These are phyloP conservation scores for Chaetodon trifascialis DNA, from an alignment of 2,113 vertebrate species.

Conservation along the genomic window DNA sequence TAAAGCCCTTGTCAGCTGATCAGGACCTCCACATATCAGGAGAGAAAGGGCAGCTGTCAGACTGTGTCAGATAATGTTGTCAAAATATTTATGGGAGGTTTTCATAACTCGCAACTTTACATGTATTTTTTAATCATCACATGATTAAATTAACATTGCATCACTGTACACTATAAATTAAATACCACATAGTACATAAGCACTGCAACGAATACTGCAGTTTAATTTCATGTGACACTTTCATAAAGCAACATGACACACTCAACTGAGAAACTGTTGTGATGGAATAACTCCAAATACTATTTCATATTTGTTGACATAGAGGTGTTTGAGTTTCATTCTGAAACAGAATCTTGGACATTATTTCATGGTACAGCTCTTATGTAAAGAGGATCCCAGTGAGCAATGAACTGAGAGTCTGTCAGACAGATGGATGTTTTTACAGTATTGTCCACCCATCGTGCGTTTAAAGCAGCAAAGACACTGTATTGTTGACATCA, in stretches of 20 bases:
- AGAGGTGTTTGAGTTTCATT: too few species aligned
- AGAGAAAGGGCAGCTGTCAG: not conserved
- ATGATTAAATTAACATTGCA: too few species aligned
- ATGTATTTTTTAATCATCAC: too few species aligned
- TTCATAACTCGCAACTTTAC: not conserved
- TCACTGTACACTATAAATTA: not conserved
- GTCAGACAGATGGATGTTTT: not conserved
- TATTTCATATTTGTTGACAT: too few species aligned
- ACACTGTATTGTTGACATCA: slow-evolving; percentile 5
- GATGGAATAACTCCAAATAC: not conserved
- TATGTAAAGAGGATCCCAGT: not conserved
- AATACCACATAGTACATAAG: not conserved
- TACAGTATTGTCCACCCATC: not conserved
- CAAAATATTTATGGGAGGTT: not conserved
- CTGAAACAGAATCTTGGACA: not conserved
- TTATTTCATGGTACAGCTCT: too few species aligned
- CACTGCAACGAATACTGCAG: not conserved
- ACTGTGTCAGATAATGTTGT: not conserved
- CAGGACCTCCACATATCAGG: not conserved
- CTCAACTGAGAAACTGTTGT: not conserved
- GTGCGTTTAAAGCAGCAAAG: slow-evolving; percentile 6
- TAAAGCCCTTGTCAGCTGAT: not conserved
- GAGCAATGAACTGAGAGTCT: too few species aligned
- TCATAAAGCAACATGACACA: not conserved
- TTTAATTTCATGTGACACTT: too few species aligned